A percentile compares a stretch with the other conserved stretches of the same genome.
phyloP scores from a whole-genome alignment of 2,113 vertebrate genomes.

The Lichenostomus cassidix region DNA sequence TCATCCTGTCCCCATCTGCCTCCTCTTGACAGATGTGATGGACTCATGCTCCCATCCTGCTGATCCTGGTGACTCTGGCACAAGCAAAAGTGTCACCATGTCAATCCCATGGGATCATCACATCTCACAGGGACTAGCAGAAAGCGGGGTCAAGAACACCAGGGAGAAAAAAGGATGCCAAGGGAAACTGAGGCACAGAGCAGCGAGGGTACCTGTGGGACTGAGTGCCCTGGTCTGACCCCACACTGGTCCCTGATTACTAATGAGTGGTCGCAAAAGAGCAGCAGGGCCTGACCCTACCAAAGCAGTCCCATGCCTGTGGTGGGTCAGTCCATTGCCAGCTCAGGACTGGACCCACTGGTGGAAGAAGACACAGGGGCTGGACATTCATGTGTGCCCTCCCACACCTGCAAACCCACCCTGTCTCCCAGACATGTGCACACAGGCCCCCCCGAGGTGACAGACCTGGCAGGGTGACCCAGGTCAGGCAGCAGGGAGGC shows the following conservation, averaged over 20 bases:
- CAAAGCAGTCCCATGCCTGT: rapidly evolving
- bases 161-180: too few species aligned
- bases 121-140: background rate
- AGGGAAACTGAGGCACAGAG: background rate
- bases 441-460: background rate
- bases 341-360: background rate
- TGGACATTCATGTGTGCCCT: rapidly evolving
- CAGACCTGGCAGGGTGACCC: background rate
- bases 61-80: background rate
- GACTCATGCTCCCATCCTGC: background rate
- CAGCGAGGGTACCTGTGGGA: background rate
- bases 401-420: background rate
- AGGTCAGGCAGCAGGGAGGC: rapidly evolving
- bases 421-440: background rate
- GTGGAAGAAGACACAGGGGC: too few species aligned
- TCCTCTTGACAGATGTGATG: background rate
- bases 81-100: background rate
- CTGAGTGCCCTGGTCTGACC: background rate
- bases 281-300: background rate
- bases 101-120: rapidly evolving
- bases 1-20: background rate
- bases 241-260: too few species aligned
- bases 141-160: background rate
- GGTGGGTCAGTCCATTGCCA: background rate
- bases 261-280: background rate